These are phyloP conservation scores for Thereva unica DNA, from an alignment of 2,888 invertebrate species.

Conservation along the genomic window DNA sequence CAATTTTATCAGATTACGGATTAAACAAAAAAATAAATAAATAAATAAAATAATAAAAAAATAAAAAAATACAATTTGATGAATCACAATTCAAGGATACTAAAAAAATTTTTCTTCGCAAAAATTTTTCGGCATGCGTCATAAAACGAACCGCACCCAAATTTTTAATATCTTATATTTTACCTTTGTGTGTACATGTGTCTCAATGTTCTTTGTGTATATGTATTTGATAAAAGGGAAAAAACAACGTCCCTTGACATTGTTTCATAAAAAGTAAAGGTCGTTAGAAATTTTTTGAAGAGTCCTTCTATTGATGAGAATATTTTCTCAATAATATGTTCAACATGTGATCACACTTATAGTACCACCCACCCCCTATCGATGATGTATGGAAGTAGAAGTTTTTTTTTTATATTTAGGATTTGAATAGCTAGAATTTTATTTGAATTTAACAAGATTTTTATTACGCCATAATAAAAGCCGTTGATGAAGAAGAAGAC, in stretches of 20 bases:
- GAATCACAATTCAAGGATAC: background rate
- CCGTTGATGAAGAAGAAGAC: no score
- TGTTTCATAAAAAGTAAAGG: conserved; percentile 20
- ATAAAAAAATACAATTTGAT: background rate
- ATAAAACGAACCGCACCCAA: conserved; percentile 34
- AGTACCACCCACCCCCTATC: no score
- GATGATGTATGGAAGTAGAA: no score
- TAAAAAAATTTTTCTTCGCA: conserved; percentile 12
- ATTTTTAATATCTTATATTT: conserved; percentile 3
- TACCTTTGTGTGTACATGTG: conserved; percentile 6
- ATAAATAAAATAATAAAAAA: background rate
- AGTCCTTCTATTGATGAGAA: conserved; percentile 13
- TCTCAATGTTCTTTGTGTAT: conserved; percentile 4
- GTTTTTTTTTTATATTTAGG: no score
- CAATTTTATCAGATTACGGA: no score
- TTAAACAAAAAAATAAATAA: no score
- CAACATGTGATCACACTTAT: conserved; percentile 7
- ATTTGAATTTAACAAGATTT: no score
- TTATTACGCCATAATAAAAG: no score
- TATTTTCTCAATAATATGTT: conserved; percentile 22
- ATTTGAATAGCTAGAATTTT: no score
- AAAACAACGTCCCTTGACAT: conserved; percentile 25
- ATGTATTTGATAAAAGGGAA: background rate
- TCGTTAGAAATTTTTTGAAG: conserved; percentile 9
- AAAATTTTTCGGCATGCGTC: conserved; percentile 31